Percentiles rank a stretch among this genome's conserved stretches.
These are phyloP conservation scores for Pantelozetes paolii DNA, from an alignment of 2,888 invertebrate species.

Conservation along the genomic window DNA sequence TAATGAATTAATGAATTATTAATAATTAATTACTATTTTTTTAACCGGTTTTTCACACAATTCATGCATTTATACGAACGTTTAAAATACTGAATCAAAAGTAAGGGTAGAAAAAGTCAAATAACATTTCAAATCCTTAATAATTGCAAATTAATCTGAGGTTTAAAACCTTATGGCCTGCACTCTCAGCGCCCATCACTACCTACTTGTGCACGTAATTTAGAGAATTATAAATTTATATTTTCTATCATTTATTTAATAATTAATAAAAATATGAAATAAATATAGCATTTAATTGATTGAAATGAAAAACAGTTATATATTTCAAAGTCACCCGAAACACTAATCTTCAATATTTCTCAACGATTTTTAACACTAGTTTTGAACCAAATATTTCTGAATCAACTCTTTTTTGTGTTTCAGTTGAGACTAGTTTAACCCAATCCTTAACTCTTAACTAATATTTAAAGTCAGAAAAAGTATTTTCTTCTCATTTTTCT, in stretches of 20 bases:
- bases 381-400: not conserved
- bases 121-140: not conserved
- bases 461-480: not conserved
- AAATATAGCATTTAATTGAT: constrained; percentile 7
- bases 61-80: not conserved
- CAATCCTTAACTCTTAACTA: not conserved
- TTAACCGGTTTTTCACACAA: constrained; percentile 3
- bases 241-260: not conserved
- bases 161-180: not conserved
- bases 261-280: constrained; percentile 20
- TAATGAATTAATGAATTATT: constrained; percentile 2
- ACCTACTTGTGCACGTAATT: not conserved
- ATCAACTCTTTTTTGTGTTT: not conserved
- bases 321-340: not conserved
- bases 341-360: not conserved
- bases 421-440: not conserved
- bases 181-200: not conserved
- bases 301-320: not conserved
- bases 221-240: not conserved
- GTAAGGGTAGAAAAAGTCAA: not conserved
- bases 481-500: not conserved
- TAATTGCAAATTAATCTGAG: constrained; percentile 13
- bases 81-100: not conserved
- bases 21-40: not conserved
- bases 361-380: not conserved